Base-by-base conservation (phyloP, 2,113 vertebrate species). In the Heterotilapia buettikoferi region DNA sequence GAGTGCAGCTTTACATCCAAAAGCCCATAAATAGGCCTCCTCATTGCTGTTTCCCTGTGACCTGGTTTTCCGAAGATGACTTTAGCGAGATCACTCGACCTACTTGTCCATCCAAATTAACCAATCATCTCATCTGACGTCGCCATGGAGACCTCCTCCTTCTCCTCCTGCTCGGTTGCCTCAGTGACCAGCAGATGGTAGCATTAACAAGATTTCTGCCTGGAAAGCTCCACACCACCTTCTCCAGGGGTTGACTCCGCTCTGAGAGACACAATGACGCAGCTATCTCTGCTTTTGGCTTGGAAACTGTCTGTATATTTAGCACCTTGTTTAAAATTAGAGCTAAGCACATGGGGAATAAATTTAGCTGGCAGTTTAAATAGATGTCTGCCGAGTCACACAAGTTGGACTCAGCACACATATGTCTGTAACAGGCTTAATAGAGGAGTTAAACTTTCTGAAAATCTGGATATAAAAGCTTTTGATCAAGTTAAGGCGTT, bases 261-360 rank as follows among this genome's bases (percentile, higher is more conserved):
- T 89, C 73, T 91, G 92, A 92, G 88, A 83, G 89, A 91, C 88
- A 92, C 89, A 90, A 87, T 96, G 96, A 96, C 90, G 87, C 95
- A 96, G 94, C 94, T 88, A 89, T 90, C 91, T 94, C 92, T 95
- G 85, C 63, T 93, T 96, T 96, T 96, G 96, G 95, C 95, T 95
- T 71, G 93, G 96, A 96, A 95, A 96, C 91, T 96, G 76, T 81
- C 89, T 89, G 93, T 96, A 96, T 96, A 96, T 96, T 96, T 96
- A 96, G 96, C 88, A 92, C 82, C 89, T 85, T 16, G 87, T 95
- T 95, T 96, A 92, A 94, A 93, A 84, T 91, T 93, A 94, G 94
- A 95, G 93, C 86, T 87, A 91, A 93, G 94, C 92, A 93, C 91
- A 90, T 90, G 90, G 90, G 59, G 82, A 90, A 87, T 90, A 92